Conservation (phyloP, 2,797 vertebrate genomes). For the Sus cebifrons region DNA sequence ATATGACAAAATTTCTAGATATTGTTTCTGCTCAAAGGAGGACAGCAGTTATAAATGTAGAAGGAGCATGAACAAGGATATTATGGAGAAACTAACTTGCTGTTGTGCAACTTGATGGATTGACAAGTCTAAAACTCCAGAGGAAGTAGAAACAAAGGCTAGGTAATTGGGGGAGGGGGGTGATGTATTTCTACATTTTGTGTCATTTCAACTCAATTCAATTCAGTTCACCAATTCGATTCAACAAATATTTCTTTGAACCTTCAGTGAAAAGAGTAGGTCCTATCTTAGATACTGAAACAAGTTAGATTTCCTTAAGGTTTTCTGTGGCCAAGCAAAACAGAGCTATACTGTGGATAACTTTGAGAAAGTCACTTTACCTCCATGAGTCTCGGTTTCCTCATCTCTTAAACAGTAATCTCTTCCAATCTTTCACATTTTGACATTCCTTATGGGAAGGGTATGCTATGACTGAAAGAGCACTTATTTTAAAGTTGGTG, state of each 20-base stretch:
- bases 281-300: neutral
- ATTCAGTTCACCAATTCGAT: neutral
- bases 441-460: neutral
- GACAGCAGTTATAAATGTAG: slow-evolving; percentile 54
- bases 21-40: slow-evolving; percentile 22
- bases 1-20: slow-evolving; percentile 61
- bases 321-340: neutral
- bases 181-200: neutral
- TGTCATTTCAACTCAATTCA: slow-evolving; percentile 36
- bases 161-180: neutral
- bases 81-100: slow-evolving; percentile 31
- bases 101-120: neutral
- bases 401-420: neutral
- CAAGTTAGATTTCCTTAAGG: neutral
- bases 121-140: slow-evolving; percentile 53
- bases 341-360: neutral
- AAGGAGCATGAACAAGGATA: neutral
- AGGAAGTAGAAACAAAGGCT: neutral
- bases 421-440: slow-evolving; percentile 1
- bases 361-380: slow-evolving; percentile 44
- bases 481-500: neutral
- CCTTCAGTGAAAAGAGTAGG: neutral
- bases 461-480: neutral
- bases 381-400: neutral
- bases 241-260: neutral